Evolutionary conservation across 1,140 invertebrate species (phyloP).

Genomic region (Drosophila leontia): DNA sequence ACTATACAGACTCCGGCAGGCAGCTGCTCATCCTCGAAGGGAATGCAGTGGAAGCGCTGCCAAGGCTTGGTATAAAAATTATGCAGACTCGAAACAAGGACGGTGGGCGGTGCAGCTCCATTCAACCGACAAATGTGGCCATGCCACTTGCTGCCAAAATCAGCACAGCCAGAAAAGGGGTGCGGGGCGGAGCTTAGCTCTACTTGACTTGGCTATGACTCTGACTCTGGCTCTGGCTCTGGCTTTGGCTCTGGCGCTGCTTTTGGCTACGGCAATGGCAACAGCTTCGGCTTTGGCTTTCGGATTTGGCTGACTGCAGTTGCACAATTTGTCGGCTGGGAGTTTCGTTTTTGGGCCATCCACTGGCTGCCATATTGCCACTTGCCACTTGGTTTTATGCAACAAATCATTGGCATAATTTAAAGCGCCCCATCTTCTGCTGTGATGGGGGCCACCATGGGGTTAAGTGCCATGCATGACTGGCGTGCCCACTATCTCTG

Average conservation of each 20-base stretch:
- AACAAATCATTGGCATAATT: constrained; percentile 83
- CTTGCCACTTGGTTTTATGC: constrained; percentile 81
- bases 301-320: constrained; percentile 54
- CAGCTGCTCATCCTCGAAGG: constrained; percentile 23
- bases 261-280: constrained; percentile 43
- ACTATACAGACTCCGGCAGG: neutral
- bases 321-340: constrained; percentile 72
- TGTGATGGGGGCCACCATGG: constrained; percentile 34
- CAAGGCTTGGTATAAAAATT: constrained; percentile 77
- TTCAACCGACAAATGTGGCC: constrained; percentile 79
- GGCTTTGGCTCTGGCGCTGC: neutral
- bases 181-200: constrained; percentile 7
- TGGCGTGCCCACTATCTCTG: constrained; percentile 30
- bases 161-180: constrained; percentile 46
- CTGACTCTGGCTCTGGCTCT: constrained; percentile 19
- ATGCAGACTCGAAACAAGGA: constrained; percentile 67
- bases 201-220: constrained; percentile 66
- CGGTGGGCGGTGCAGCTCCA: constrained; percentile 39
- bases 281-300: constrained; percentile 31
- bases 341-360: constrained; percentile 76
- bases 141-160: constrained; percentile 82
- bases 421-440: constrained; percentile 59
- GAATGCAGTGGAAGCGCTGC: constrained; percentile 54
- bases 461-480: constrained; percentile 70
- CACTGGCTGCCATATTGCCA: constrained; percentile 68